These are phyloP conservation scores for Chaenogobius annularis DNA, from an alignment of 2,113 vertebrate species.

Conservation along the genomic window DNA sequence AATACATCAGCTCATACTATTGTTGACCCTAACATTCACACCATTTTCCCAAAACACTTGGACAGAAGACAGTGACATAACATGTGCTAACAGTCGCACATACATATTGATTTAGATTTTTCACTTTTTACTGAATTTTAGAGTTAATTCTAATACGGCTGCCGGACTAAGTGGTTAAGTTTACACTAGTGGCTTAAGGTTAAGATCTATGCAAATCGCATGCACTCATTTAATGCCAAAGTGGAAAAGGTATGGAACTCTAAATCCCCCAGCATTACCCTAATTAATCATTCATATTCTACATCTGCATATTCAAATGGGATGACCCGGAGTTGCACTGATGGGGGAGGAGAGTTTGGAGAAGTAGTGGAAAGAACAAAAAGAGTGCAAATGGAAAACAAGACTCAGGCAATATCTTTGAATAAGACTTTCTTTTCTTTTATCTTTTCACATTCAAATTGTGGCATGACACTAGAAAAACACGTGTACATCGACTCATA, in stretches of 20 bases:
- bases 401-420: neutral
- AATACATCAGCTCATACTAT: constrained; percentile 62
- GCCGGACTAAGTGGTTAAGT: constrained; percentile 14
- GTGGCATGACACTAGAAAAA: neutral
- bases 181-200: constrained; percentile 38
- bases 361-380: constrained; percentile 17
- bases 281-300: constrained; percentile 71
- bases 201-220: constrained; percentile 65
- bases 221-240: constrained; percentile 18
- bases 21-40: constrained; percentile 53
- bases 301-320: constrained; percentile 72
- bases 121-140: neutral
- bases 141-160: constrained; percentile 25
- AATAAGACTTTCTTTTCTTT: neutral
- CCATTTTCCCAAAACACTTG: constrained; percentile 36
- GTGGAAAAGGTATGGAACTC: constrained; percentile 23
- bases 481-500: too few species aligned
- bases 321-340: constrained; percentile 33
- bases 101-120: constrained; percentile 18
- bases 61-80: neutral
- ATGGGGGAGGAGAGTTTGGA: constrained; percentile 25
- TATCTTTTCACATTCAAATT: neutral
- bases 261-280: constrained; percentile 44
- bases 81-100: constrained; percentile 1
- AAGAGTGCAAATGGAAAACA: neutral